phyloP scores from a whole-genome alignment of 2,888 invertebrate species.

The Troilus luridus region DNA sequence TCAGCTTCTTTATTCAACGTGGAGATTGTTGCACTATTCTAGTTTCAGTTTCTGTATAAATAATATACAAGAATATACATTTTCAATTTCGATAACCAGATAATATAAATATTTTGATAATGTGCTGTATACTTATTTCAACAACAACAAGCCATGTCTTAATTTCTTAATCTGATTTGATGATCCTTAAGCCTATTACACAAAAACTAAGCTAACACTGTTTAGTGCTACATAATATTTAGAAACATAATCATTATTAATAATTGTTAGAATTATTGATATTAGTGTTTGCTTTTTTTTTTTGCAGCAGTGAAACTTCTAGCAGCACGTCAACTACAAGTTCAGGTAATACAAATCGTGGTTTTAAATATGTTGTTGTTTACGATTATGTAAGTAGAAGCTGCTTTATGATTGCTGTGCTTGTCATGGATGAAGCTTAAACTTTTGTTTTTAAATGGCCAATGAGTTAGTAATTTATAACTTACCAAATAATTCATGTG shows the following conservation, averaged over 20 bases:
- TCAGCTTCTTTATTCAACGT: too few relatives aligned
- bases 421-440: slow-evolving; percentile 47
- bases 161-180: not conserved
- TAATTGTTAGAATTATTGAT: slow-evolving; percentile 30
- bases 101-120: too few relatives aligned
- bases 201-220: not conserved
- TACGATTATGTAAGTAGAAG: slow-evolving; percentile 55
- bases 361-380: slow-evolving; percentile 38
- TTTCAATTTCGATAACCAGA: too few relatives aligned
- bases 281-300: slow-evolving; percentile 46
- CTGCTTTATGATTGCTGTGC: not conserved
- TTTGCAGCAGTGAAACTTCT: slow-evolving; percentile 45
- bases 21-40: too few relatives aligned
- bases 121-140: too few relatives aligned
- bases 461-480: not conserved
- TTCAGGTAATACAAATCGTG: slow-evolving; percentile 53
- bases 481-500: not conserved
- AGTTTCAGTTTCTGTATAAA: too few relatives aligned
- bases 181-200: not conserved
- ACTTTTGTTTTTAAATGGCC: not conserved
- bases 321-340: slow-evolving; percentile 48
- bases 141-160: too few relatives aligned
- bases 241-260: not conserved
- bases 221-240: not conserved
- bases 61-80: too few relatives aligned